These are phyloP conservation scores for Brachionus koreanus DNA, from an alignment of 1,140 invertebrate genomes.

Conservation along the genomic window DNA sequence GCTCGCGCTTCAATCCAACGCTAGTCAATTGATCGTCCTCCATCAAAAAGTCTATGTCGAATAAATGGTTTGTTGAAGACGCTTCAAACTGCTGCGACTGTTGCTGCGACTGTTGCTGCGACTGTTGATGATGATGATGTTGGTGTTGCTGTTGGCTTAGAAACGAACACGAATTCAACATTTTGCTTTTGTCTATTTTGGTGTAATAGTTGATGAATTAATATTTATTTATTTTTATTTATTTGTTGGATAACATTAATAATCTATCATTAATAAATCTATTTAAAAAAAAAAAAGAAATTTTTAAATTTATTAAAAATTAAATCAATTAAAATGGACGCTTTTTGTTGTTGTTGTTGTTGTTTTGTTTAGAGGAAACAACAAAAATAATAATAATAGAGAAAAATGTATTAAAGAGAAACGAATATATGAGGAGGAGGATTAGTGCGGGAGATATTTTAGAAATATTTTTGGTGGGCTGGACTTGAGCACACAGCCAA, in stretches of 20 bases:
- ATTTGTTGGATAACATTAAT: too few species aligned
- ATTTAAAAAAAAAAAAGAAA: too few species aligned
- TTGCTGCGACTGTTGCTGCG: neutral
- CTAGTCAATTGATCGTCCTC: neutral
- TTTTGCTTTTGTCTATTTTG: neutral
- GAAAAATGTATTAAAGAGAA: neutral
- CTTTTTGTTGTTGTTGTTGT: too few species aligned
- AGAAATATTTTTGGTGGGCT: neutral
- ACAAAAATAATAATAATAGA: neutral
- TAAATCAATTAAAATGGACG: too few species aligned
- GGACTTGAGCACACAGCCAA: neutral
- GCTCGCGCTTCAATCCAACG: neutral
- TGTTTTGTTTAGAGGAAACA: too few species aligned
- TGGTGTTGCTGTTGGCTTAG: neutral
- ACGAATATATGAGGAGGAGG: neutral
- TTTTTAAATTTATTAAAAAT: too few species aligned
- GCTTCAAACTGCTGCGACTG: neutral
- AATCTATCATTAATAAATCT: too few species aligned
- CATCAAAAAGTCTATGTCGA: neutral
- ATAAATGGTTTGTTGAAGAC: neutral
- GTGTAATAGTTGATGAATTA: too few species aligned
- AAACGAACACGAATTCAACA: neutral
- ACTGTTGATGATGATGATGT: too few species aligned
- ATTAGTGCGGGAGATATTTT: slow-evolving; percentile 1
- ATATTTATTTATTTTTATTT: too few species aligned